A percentile compares a stretch with the other conserved stretches of the same genome.
Conservation (phyloP, 2,888 invertebrate species). For the Clepsis dumicolana region DNA sequence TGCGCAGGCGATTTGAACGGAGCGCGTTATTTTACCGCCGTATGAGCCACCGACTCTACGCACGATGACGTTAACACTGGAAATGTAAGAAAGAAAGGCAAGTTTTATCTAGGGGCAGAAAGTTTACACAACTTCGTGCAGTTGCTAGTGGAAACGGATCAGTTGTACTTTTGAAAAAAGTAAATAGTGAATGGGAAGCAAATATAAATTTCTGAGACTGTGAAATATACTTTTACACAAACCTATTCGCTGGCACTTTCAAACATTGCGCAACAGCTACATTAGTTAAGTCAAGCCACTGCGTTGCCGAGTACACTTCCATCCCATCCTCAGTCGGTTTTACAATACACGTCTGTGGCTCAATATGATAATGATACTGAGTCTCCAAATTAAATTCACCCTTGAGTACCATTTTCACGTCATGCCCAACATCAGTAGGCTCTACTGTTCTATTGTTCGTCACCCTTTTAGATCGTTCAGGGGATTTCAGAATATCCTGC, state of each 20-base stretch:
- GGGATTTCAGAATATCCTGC: slow-evolving; percentile 65
- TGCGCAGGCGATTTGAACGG: slow-evolving; percentile 75
- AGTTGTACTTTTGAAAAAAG: too few species aligned
- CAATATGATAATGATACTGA: slow-evolving; percentile 90
- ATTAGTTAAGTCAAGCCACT: slow-evolving; percentile 84
- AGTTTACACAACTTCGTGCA: too few species aligned
- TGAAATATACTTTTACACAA: neutral
- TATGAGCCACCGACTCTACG: slow-evolving; percentile 85
- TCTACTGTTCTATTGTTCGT: slow-evolving; percentile 50
- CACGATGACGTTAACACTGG: slow-evolving; percentile 81
- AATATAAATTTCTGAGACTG: too few species aligned
- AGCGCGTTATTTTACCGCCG: slow-evolving; percentile 83
- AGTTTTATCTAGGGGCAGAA: neutral
- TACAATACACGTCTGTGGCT: slow-evolving; percentile 86
- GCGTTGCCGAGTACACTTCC: slow-evolving; percentile 84
- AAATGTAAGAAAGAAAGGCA: slow-evolving; percentile 27
- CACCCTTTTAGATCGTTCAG: slow-evolving; percentile 54
- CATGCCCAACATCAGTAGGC: slow-evolving; percentile 53
- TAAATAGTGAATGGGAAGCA: too few species aligned
- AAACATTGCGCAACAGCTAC: slow-evolving; percentile 75
- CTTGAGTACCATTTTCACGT: slow-evolving; percentile 42
- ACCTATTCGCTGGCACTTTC: slow-evolving; percentile 74
- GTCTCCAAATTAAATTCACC: slow-evolving; percentile 48
- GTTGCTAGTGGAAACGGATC: too few species aligned
- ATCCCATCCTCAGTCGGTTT: slow-evolving; percentile 88